Evolutionary conservation across 2,113 vertebrate species (phyloP).

Genomic region (Suncus etruscus): DNA sequence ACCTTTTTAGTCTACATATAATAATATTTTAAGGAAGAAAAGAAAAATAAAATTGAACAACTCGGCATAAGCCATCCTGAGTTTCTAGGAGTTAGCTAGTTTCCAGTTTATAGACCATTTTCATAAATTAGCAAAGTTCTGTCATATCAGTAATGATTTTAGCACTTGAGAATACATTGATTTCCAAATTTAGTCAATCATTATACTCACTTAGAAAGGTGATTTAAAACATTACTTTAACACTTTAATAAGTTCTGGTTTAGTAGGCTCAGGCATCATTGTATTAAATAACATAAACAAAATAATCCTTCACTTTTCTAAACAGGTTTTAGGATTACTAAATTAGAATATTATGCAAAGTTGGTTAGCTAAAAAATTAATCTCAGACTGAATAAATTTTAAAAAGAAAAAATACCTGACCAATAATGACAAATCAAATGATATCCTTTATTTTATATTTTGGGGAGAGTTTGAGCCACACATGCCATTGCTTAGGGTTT

Average conservation of each 20-base stretch:
- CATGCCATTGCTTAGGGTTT: no score
- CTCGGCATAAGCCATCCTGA: no score
- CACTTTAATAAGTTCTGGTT: background rate
- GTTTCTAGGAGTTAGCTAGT: no score
- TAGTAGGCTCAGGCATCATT: background rate
- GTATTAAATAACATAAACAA: background rate
- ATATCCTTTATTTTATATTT: no score
- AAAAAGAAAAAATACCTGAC: background rate
- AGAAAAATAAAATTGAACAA: no score
- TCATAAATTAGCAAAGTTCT: conserved; percentile 24
- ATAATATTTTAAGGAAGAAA: background rate
- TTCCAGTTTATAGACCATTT: background rate
- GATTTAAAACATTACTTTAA: background rate
- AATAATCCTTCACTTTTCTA: background rate
- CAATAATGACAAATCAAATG: no score
- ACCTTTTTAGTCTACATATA: background rate
- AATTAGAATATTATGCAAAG: background rate
- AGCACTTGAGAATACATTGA: background rate
- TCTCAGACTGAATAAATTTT: background rate
- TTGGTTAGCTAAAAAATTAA: background rate
- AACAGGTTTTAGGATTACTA: conserved; percentile 9
- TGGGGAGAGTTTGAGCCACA: no score
- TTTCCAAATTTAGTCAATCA: background rate
- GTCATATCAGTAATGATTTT: background rate
- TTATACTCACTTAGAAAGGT: conserved; percentile 1